These are phyloP conservation scores for Theristicus caerulescens DNA, from an alignment of 2,113 vertebrate species.

Conservation along the genomic window DNA sequence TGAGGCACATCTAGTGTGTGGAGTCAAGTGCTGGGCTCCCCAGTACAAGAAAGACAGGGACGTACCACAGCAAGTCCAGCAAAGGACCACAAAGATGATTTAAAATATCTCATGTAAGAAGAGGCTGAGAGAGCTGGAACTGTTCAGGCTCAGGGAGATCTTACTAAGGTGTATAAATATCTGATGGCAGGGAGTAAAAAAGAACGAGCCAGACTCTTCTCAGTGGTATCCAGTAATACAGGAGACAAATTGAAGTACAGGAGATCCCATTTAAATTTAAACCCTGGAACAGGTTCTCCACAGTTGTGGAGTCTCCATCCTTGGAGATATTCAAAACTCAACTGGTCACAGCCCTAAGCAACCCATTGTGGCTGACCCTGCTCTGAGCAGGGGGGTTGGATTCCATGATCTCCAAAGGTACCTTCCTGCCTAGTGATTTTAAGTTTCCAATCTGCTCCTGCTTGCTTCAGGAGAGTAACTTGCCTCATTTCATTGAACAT, in stretches of 20 bases:
- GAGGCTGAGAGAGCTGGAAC: neutral
- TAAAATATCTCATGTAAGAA: neutral
- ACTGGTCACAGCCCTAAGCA: neutral
- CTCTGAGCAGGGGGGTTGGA: neutral
- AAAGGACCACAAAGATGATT: neutral
- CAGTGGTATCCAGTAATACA: neutral
- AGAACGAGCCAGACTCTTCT: neutral
- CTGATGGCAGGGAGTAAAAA: neutral
- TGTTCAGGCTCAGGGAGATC: neutral
- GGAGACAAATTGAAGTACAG: neutral
- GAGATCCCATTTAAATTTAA: neutral
- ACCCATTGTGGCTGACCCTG: too few relatives aligned
- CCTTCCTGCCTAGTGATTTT: neutral
- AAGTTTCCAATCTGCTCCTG: neutral
- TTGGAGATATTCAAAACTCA: neutral
- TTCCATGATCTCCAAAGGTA: neutral
- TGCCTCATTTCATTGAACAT: neutral
- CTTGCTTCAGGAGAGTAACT: neutral
- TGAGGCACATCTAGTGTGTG: neutral
- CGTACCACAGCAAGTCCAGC: accelerated
- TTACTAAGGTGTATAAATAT: neutral
- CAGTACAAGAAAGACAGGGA: neutral
- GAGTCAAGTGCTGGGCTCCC: neutral
- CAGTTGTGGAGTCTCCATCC: neutral
- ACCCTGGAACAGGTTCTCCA: neutral